A percentile compares a stretch with the other conserved stretches of the same genome.
Conservation (phyloP, 2,113 vertebrate species). For the Genyomyrus donnyi region DNA sequence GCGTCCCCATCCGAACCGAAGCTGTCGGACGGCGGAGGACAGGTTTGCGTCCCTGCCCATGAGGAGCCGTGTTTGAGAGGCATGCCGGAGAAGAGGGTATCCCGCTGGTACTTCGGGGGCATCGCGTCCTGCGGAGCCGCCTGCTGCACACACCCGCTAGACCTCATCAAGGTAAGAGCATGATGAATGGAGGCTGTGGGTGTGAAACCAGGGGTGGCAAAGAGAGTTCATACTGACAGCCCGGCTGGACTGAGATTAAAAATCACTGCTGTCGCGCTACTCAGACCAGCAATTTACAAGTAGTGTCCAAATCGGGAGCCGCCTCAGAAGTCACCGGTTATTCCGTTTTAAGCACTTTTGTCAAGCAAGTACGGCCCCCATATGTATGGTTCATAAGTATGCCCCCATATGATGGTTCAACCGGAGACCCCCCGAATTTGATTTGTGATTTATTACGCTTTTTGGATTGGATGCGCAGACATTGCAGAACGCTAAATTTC, state of each 20-base stretch:
- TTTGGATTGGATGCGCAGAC: not conserved
- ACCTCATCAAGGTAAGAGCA: constrained; percentile 80
- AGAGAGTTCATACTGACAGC: not conserved
- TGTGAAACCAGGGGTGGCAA: not conserved
- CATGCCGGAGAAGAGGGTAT: constrained; percentile 75
- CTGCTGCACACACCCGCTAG: constrained; percentile 92
- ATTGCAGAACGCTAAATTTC: not conserved
- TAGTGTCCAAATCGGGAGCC: not conserved
- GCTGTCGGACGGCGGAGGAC: not conserved
- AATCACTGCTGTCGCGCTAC: not conserved
- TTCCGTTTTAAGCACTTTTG: not conserved
- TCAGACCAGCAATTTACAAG: not conserved
- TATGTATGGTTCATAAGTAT: not conserved
- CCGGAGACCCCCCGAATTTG: not conserved
- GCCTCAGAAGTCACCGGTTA: not conserved
- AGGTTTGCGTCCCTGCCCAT: not conserved
- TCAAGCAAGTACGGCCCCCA: not conserved
- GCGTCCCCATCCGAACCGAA: not conserved
- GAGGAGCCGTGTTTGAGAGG: not conserved
- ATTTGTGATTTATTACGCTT: not conserved
- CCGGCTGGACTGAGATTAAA: not conserved
- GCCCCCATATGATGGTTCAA: not conserved
- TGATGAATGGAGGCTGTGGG: not conserved
- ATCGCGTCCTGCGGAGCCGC: constrained; percentile 88
- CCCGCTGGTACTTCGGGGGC: constrained; percentile 94